Evolutionary conservation across 2,888 invertebrate species (phyloP), one percentile per base, ranked within the genome.

Genomic region (Sinopyrophorus schimmeli): DNA sequence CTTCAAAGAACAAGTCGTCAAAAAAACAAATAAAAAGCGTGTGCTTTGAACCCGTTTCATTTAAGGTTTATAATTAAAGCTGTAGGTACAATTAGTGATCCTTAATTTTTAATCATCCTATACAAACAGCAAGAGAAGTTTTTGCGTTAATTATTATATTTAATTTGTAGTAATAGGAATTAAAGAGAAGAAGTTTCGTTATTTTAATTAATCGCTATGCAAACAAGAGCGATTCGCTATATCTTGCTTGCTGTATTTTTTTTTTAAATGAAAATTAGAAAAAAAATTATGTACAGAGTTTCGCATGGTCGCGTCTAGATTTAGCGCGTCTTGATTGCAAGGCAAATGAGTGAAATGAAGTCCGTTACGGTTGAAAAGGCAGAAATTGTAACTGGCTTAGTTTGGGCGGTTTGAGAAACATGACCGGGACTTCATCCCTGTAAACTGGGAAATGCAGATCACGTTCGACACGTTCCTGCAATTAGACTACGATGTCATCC

Each of bases 391-490:
- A 68, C 63, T 68, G 58, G 67, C 66, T 68, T 67, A 66, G 66
- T 67, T 68, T 67, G 63, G 57, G 54, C 66, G 64, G 65, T 67
- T 67, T 66, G 62, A 57, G 52, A 60, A 54, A 57, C 57, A 57
- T 47, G 49, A 54, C 56, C 58, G 55, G 54, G 51, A 56, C 58
- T 47, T 51, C 24, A 24, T 39, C 39, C 24, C 18, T 4, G 21
- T 52, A 51, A 54, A 57, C 11, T 32, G 37, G 53, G 49, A 58
- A 61, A 68, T 69, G 67, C 68, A 68, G 65, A 68, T 68, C 69
- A 67, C 69, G 68, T 68, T 65, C 64, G 67, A 68, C 69, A 69
- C 68, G 69, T 66, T 62, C 63, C 55, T 56, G 65, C 68, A 69
- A 69, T 69, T 69, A 69, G 68, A 65, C 51, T 60, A 48, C 53